These are phyloP conservation scores for Sarcophaga bullata DNA, from an alignment of 1,140 invertebrate genomes.

Conservation along the genomic window DNA sequence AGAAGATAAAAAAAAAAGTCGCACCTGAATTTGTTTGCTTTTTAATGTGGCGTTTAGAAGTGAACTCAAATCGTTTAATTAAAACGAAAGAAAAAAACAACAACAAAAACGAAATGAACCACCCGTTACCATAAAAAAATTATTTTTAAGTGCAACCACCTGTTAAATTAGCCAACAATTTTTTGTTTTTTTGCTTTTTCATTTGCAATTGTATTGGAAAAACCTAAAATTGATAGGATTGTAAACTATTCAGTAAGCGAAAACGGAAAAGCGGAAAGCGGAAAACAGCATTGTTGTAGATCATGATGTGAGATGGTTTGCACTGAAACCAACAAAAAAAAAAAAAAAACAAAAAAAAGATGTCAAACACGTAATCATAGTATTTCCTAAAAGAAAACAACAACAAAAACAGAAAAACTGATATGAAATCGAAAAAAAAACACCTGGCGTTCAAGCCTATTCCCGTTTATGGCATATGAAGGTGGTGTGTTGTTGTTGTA, in stretches of 20 bases:
- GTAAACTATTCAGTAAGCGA: background rate
- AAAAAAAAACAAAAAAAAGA: background rate
- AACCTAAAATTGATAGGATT: background rate
- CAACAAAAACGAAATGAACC: background rate
- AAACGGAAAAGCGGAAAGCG: background rate
- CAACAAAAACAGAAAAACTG: background rate
- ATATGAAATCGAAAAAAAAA: background rate
- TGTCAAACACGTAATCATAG: background rate
- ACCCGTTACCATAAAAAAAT: background rate
- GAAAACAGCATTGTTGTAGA: too few relatives aligned
- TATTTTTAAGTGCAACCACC: conserved; percentile 9
- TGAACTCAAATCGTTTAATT: too few relatives aligned
- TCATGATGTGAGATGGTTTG: background rate
- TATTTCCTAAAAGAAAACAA: background rate
- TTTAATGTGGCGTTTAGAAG: too few relatives aligned
- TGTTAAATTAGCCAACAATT: background rate
- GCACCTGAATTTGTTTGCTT: too few relatives aligned
- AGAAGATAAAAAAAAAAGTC: too few relatives aligned
- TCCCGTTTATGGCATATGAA: background rate
- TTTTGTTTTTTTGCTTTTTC: too few relatives aligned
- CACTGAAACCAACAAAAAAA: background rate
- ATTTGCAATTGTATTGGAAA: background rate
- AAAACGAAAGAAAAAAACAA: too few relatives aligned
- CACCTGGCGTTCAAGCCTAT: background rate
- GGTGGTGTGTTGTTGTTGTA: too few relatives aligned